Base-by-base conservation (phyloP, 1,140 invertebrate genomes). In the Sarcophaga bullata region DNA sequence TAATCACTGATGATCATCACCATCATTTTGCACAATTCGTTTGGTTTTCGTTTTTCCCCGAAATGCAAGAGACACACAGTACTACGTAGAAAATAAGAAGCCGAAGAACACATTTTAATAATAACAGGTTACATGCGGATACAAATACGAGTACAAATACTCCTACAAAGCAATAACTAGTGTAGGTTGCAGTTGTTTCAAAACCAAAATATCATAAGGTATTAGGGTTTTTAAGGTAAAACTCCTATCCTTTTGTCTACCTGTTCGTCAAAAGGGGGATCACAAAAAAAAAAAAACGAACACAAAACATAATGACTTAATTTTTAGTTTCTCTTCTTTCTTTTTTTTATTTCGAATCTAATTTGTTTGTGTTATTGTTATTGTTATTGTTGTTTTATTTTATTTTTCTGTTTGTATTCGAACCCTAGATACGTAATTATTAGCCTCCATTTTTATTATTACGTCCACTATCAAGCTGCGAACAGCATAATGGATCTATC, bases 101-200 rank as follows among this genome's bases (percentile, higher is more conserved):
- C 48, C 48, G 48, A 50, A 78, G 50, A 50, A 17, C 10, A 46
- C 37, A 17, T 78, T 52, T 50, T 50, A 50, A 78, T 78, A 78
- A 78, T 78, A 78, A 78, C 75, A 78, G 75, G 75, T 78, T 78
- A 50, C n/a, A 50, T n/a, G n/a, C n/a, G n/a, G n/a, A n/a, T 48
- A 49, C 47, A 25, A 17, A 10, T 5, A 76, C n/a, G 25, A 47
- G 37, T 47, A 58, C 0, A 58, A 58, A 58, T n/a, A 58, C 15
- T 7, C n/a, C n/a, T 11, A 13, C n/a, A 58, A 7, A 58, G 11
- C 13, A 4, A 58, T n/a, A 58, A n/a, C 54, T 58, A 37, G 25
- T 68, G 9, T n/a, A 4, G 62, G 62, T 68, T 17, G 62, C 7
- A 68, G n/a, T 17, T 68, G 17, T 19, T 52, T 78, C n/a, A 78